Conservation (phyloP, 2,888 invertebrate genomes). For the Chorisops tibialis region DNA sequence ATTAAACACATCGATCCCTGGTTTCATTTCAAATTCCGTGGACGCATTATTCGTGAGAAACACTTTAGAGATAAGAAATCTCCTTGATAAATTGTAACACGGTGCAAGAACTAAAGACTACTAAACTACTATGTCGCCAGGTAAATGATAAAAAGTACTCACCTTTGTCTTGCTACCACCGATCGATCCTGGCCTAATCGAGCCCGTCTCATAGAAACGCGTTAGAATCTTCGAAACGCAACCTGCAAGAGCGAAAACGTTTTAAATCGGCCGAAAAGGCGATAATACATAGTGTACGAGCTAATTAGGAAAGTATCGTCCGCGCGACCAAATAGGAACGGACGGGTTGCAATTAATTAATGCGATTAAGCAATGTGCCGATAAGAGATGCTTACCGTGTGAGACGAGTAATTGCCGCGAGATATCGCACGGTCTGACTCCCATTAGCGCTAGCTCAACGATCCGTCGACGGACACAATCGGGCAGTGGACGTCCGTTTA, state of each 20-base stretch:
- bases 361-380: neutral
- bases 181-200: constrained; percentile 91
- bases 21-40: no score
- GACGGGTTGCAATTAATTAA: neutral
- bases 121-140: no score
- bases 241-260: constrained; percentile 48
- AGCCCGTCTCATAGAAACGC: constrained; percentile 94
- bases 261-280: constrained; percentile 1
- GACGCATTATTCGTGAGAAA: no score
- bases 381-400: constrained; percentile 58
- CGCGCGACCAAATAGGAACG: neutral
- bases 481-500: constrained; percentile 94
- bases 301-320: neutral
- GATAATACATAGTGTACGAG: neutral
- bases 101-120: no score
- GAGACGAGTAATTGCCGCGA: constrained; percentile 92
- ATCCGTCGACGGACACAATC: constrained; percentile 91
- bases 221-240: constrained; percentile 97
- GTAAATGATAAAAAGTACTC: constrained; percentile 37
- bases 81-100: no score
- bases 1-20: constrained; percentile 18
- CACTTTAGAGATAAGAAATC: no score
- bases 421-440: constrained; percentile 95
- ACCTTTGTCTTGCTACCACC: constrained; percentile 96
- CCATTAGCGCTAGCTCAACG: constrained; percentile 90